Percentiles rank a stretch among this genome's conserved stretches.
These are phyloP conservation scores for Austrofundulus limnaeus DNA, from an alignment of 2,113 vertebrate species.

Conservation along the genomic window DNA sequence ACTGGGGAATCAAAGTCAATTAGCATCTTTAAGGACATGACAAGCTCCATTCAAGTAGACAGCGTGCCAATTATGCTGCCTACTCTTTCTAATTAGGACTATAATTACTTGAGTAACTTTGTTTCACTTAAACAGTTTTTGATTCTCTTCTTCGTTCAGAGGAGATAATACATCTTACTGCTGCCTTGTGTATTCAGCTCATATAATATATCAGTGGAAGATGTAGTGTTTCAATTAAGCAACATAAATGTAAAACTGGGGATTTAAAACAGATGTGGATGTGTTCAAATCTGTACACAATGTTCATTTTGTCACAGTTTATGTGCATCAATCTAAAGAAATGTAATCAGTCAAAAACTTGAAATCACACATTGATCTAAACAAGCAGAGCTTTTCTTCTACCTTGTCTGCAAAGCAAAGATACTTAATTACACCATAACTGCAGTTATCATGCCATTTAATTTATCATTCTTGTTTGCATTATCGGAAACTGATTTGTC, in stretches of 20 bases:
- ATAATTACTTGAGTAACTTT: constrained; percentile 43
- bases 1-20: constrained; percentile 38
- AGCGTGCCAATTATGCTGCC: constrained; percentile 32
- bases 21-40: constrained; percentile 35
- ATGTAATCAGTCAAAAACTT: neutral
- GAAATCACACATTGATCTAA: neutral
- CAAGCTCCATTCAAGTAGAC: constrained; percentile 31
- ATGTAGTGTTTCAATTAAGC: neutral
- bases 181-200: too few relatives aligned
- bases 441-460: too few relatives aligned
- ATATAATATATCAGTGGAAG: neutral
- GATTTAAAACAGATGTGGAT: neutral
- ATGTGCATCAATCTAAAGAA: neutral
- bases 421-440: too few relatives aligned
- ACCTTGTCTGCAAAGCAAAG: too few relatives aligned
- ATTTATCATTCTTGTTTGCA: too few relatives aligned
- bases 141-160: constrained; percentile 15
- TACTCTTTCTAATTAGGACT: constrained; percentile 17
- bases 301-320: neutral
- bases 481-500: too few relatives aligned
- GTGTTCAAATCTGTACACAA: neutral
- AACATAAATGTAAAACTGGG: neutral
- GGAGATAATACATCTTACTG: neutral
- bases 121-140: constrained; percentile 23
- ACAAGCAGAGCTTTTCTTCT: too few relatives aligned